Percentiles rank a stretch among this genome's conserved stretches.
Conservation (phyloP, 2,113 vertebrate species). For the Ailurus styani region DNA sequence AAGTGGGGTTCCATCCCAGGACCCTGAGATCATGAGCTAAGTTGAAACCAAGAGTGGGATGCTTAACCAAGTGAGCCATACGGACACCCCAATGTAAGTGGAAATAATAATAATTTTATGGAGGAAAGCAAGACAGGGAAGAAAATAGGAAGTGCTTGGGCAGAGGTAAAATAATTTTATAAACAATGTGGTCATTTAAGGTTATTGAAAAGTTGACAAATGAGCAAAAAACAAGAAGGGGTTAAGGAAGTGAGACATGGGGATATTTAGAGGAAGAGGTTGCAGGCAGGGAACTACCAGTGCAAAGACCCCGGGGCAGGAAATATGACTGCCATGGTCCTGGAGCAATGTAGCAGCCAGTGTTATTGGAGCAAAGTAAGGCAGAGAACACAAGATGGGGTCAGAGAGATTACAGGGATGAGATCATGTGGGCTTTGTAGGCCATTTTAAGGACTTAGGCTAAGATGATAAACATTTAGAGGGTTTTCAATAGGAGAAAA, state of each 20-base stretch:
- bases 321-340: neutral
- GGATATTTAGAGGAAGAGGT: neutral
- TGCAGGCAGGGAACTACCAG: neutral
- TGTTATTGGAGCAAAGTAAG: neutral
- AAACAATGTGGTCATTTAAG: neutral
- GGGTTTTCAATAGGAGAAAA: neutral
- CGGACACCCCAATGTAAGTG: neutral
- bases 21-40: neutral
- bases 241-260: neutral
- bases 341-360: neutral
- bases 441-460: neutral
- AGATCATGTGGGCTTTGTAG: neutral
- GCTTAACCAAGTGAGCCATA: neutral
- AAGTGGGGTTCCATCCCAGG: neutral
- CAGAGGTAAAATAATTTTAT: neutral
- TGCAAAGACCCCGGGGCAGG: neutral
- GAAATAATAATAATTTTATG: neutral
- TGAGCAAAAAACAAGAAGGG: slow-evolving; percentile 14
- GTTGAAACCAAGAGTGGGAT: neutral
- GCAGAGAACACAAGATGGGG: neutral
- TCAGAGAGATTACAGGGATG: neutral
- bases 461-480: neutral
- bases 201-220: neutral
- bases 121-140: slow-evolving; percentile 12
- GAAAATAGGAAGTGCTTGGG: neutral